These are phyloP conservation scores for Scomber scombrus DNA, from an alignment of 2,113 vertebrate species.

Conservation along the genomic window DNA sequence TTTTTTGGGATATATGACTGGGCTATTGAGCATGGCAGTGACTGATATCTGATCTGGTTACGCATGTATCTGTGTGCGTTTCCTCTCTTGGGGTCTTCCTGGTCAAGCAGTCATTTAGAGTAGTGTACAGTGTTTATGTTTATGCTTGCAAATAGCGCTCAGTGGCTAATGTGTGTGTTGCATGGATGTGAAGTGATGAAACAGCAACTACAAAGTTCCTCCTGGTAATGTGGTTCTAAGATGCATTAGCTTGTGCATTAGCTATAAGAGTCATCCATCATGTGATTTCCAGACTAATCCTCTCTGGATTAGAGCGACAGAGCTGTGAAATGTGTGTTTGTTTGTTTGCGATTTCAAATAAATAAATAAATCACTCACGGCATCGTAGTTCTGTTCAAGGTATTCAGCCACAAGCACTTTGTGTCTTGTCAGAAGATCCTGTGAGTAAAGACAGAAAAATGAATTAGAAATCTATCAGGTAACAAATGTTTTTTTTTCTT, in stretches of 20 bases:
- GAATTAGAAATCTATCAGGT: not conserved
- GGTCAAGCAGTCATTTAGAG: conserved; percentile 4
- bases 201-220: not conserved
- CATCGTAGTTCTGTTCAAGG: conserved; percentile 95
- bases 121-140: conserved; percentile 1
- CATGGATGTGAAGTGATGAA: not conserved
- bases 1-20: conserved; percentile 14
- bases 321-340: not conserved
- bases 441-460: conserved; percentile 43
- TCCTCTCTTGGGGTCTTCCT: conserved; percentile 4
- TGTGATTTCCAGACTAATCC: not conserved
- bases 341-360: not conserved
- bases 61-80: not conserved
- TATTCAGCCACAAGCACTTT: conserved; percentile 94
- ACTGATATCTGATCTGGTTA: conserved; percentile 16
- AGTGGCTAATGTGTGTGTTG: conserved; percentile 6
- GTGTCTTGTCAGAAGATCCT: conserved; percentile 97
- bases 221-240: conserved; percentile 2
- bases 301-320: not conserved
- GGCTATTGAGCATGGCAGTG: conserved; percentile 3
- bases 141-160: not conserved
- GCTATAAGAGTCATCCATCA: not conserved
- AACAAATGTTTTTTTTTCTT: no score
- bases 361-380: conserved; percentile 84
- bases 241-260: not conserved